Evolutionary conservation across 2,888 invertebrate species (phyloP), one percentile per base, ranked within the genome.

Genomic region (Hermaeophaga mercurialis): DNA sequence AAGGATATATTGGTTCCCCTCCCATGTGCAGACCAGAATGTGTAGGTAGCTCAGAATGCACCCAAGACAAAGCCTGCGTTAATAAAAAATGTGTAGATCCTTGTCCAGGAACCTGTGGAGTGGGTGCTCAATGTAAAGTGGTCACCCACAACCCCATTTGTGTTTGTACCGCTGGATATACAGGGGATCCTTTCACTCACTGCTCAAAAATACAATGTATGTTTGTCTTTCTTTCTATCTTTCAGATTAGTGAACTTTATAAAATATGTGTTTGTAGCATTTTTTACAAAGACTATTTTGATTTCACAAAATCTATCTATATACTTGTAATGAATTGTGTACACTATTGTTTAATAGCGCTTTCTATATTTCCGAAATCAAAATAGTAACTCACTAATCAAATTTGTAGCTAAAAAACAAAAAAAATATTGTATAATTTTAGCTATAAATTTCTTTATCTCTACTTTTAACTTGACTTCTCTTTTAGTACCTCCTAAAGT

Each of bases 61-160:
- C 85, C 1, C 84, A 84, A 71, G 82, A 85, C 70, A 81, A 81
- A 66, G 83, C 85, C 14, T 85, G 86, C 65, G 76, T 82, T 31
- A 81, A 82, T 66, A 84, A 84, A 66, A 85, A 85, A 72, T 88
- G 88, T 68, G 76, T 75, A 6, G 84, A 88, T 77, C 87, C 87
- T 36, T 88, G 87, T 66, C 66, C 83, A 24, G 84, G 85, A 60
- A 82, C 81, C n/a, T 87, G 87, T 66, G 87, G 87, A 24, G 69
- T 81, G 12, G 83, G 83, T 71, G 86, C 87, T 31, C 78, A 83
- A 62, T 88, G 88, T 71, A 82, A 84, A 75, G 85, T 85, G 11
- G 83, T 85, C 28, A 85, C 85, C 66, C 88, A 88, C 70, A 84
- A 85, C 70, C 85, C 87, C 1, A 85, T 86, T 50, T 88, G 88